phyloP scores from a whole-genome alignment of 1,140 invertebrate species.

The Amyelois transitella region DNA sequence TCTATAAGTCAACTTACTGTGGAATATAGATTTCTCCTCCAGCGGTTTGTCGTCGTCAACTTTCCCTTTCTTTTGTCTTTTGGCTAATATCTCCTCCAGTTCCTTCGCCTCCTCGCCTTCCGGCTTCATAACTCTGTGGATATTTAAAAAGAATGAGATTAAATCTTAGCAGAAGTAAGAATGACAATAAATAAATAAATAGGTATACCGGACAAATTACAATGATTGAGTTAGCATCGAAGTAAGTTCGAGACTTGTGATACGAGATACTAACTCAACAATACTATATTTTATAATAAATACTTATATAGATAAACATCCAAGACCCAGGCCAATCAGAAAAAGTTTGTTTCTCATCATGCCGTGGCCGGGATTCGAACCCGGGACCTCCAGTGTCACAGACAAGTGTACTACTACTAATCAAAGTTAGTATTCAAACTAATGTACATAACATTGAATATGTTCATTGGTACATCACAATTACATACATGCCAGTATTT shows the following conservation, averaged over 20 bases:
- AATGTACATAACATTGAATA: no score
- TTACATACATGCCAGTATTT: no score
- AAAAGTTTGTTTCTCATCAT: no score
- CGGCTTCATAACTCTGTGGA: slow-evolving; percentile 84
- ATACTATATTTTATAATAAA: no score
- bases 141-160: slow-evolving; percentile 3
- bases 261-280: no score
- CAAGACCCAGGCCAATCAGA: background rate
- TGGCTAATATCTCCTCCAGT: slow-evolving; percentile 95
- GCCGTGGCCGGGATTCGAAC: no score
- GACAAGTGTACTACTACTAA: background rate
- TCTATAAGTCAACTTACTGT: slow-evolving; percentile 80
- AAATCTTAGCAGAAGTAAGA: background rate
- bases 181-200: background rate
- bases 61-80: slow-evolving; percentile 90
- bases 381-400: no score
- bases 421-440: no score
- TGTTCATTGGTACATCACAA: no score
- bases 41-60: slow-evolving; percentile 90
- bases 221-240: no score
- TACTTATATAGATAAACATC: no score
- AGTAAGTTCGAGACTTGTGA: background rate
- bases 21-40: slow-evolving; percentile 96
- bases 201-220: no score
- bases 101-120: slow-evolving; percentile 94